Evolutionary conservation across 2,797 vertebrate species (phyloP).

Genomic region (Argentina silus): DNA sequence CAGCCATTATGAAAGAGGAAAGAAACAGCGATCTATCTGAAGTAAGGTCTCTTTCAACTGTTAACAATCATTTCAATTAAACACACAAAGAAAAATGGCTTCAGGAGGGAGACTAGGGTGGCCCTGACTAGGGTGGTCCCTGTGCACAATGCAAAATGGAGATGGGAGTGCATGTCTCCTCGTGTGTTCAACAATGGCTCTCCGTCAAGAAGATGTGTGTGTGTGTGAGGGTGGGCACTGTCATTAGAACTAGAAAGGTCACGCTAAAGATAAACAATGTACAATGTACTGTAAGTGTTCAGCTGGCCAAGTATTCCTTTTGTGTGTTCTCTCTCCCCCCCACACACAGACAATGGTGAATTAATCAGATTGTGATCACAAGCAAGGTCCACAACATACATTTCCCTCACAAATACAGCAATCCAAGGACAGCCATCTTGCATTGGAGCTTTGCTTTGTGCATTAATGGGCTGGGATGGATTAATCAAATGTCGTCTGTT

Average conservation of each 20-base stretch:
- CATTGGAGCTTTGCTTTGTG: neutral
- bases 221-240: conserved; percentile 12
- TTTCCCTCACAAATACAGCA: neutral
- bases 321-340: conserved; percentile 21
- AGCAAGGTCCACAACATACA: conserved; percentile 11
- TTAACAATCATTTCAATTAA: conserved; percentile 30
- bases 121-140: no score
- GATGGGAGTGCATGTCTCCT: conserved; percentile 30
- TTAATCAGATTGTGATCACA: conserved; percentile 20
- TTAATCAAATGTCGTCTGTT: neutral
- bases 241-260: conserved; percentile 41
- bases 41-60: conserved; percentile 27
- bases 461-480: neutral
- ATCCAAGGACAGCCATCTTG: neutral
- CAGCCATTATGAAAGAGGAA: conserved; percentile 13
- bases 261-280: conserved; percentile 52
- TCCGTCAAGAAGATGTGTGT: conserved; percentile 13
- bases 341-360: conserved; percentile 40
- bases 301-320: conserved; percentile 36
- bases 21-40: conserved; percentile 29
- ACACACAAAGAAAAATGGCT: conserved; percentile 33
- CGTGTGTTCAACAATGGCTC: conserved; percentile 32
- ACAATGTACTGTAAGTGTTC: conserved; percentile 29
- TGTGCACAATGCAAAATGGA: conserved; percentile 14
- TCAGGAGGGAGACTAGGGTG: conserved; percentile 35